phyloP scores from a whole-genome alignment of 2,888 invertebrate genomes.

The Sussaba pulchella region DNA sequence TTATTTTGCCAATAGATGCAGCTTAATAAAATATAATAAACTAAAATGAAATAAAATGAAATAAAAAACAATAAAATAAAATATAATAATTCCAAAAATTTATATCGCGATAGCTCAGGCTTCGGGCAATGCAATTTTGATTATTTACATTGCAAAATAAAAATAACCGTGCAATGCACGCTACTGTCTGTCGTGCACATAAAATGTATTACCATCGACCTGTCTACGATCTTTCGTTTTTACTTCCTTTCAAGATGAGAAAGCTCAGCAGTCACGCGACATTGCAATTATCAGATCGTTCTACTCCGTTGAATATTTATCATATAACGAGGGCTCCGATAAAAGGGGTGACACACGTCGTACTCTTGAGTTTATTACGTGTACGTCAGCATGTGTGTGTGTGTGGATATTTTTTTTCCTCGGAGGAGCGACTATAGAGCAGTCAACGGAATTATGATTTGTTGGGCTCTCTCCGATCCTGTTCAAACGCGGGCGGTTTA shows the following conservation, averaged over 20 bases:
- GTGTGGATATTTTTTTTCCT: neutral
- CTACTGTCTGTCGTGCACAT: conserved; percentile 11
- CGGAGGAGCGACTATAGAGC: neutral
- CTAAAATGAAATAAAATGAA: no score
- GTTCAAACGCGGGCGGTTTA: conserved; percentile 42
- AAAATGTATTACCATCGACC: neutral
- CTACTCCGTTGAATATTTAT: neutral
- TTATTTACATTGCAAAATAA: neutral
- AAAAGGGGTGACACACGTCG: neutral
- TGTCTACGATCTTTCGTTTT: no score
- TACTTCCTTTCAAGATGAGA: neutral
- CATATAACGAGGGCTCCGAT: neutral
- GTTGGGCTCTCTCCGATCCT: conserved; percentile 41
- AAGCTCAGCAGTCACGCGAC: conserved; percentile 36
- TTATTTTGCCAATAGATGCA: no score
- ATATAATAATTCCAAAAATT: conserved; percentile 13
- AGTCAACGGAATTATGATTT: neutral
- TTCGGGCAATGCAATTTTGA: neutral
- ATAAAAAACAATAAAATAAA: no score
- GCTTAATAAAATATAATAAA: no score
- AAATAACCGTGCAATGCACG: conserved; percentile 3
- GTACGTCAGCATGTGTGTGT: no score
- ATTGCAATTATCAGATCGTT: neutral
- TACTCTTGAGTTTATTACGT: neutral
- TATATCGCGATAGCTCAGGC: conserved; percentile 30